These are phyloP conservation scores for Trichoplusia ni DNA, from an alignment of 1,140 invertebrate species.

Conservation along the genomic window DNA sequence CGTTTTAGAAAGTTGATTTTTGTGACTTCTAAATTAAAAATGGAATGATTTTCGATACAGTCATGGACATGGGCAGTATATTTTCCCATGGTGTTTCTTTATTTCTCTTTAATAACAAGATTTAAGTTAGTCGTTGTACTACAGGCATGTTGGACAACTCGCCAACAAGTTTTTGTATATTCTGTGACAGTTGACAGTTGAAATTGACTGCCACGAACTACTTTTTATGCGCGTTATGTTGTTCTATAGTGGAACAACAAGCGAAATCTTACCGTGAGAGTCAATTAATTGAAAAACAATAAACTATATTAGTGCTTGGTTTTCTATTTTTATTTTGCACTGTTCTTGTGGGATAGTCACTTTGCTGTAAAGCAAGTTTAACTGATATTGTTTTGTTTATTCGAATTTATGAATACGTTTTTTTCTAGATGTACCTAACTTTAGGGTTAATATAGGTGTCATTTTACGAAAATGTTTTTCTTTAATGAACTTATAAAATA, in stretches of 20 bases:
- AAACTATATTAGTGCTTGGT: background rate
- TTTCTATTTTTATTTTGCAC: constrained; percentile 9
- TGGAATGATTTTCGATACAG: background rate
- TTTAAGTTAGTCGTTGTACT: constrained; percentile 22
- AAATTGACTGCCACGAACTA: constrained; percentile 12
- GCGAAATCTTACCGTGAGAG: constrained; percentile 29
- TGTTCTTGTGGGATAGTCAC: too few relatives aligned
- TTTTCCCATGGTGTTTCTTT: constrained; percentile 15
- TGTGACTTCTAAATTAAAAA: background rate
- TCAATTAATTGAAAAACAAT: constrained; percentile 22
- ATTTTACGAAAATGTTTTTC: too few relatives aligned
- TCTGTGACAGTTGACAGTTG: constrained; percentile 22
- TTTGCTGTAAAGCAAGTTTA: too few relatives aligned
- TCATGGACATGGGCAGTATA: background rate
- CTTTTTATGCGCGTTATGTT: constrained; percentile 3
- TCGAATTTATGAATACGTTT: too few relatives aligned
- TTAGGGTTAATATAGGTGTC: too few relatives aligned
- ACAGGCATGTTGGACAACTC: constrained; percentile 8
- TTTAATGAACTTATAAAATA: too few relatives aligned
- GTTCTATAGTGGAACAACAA: constrained; percentile 8
- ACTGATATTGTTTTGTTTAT: too few relatives aligned
- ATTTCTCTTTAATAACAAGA: background rate
- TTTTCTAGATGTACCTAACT: too few relatives aligned
- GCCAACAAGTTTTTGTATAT: constrained; percentile 24
- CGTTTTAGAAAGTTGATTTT: too few relatives aligned